Base-by-base conservation (phyloP, 2,797 vertebrate genomes). In the Scarus forsteni region DNA sequence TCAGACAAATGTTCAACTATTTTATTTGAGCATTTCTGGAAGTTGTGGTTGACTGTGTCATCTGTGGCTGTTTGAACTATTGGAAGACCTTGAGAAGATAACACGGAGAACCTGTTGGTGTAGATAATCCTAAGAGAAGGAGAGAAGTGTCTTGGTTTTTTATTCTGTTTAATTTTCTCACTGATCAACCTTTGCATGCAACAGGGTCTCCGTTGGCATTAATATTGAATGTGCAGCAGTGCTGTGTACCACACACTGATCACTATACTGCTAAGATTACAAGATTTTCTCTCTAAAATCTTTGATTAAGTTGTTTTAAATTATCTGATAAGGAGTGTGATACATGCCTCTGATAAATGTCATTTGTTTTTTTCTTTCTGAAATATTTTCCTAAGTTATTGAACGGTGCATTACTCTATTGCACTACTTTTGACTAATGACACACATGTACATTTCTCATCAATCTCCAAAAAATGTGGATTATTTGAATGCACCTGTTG, bases 181-280 rank as follows among this genome's bases (percentile, higher is more conserved):
- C 43, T 55, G 8, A 63, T 56, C 27, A 70, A 65, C 49, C 44
- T 66, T 67, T 27, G 57, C 83, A 89, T 94, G 92, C 94, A 95
- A 95, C 94, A 94, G 93, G 91, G 90, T 92, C 66, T 85, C 68
- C 18, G 71, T 42, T 69, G 65, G 65, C 61, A 77, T 88, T 73
- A 73, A 82, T 80, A 72, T 27, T 84, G 45, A 80, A 83, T 54
- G 49, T n/a, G 54, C 61, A 77, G 45, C 61, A 48, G 38, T 44
- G 62, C 50, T 63, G 39, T 42, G 34, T 58, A 34, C 36, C 9
- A 34, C 43, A 56, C 18, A 11, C 10, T 39, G 42, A 58, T 7
- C n/a, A 53, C 34, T 67, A 66, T 57, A 55, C 10, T 50, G 10
- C 0, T 61, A 18, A 40, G 18, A 36, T 52, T 48, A n/a, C 36